Percentiles rank a stretch among this genome's conserved stretches.
These are phyloP conservation scores for Echeneis naucrates DNA, from an alignment of 2,797 vertebrate species.

Conservation along the genomic window DNA sequence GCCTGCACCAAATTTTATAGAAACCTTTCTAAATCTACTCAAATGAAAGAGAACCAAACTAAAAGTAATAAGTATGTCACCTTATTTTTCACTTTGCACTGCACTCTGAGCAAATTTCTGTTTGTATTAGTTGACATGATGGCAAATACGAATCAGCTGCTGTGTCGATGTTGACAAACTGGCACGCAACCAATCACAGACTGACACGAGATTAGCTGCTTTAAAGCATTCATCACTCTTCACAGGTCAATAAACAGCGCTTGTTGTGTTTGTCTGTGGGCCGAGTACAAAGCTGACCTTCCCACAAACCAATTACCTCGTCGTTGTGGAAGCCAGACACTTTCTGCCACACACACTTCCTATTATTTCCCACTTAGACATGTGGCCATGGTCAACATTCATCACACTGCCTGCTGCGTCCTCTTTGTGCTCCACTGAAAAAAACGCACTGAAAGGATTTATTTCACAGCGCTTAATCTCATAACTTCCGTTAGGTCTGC, in stretches of 20 bases:
- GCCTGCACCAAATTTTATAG: not conserved
- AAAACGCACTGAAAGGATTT: not conserved
- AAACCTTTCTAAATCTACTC: not conserved
- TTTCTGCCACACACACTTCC: constrained; percentile 20
- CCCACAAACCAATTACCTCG: constrained; percentile 41
- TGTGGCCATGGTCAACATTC: not conserved
- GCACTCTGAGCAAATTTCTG: not conserved
- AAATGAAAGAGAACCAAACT: not conserved
- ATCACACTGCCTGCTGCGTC: constrained; percentile 29
- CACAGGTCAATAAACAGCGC: constrained; percentile 42
- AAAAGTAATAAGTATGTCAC: not conserved
- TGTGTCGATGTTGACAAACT: constrained; percentile 22
- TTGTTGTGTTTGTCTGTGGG: constrained; percentile 28
- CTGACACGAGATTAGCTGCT: constrained; percentile 42
- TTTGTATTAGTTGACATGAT: constrained; percentile 6
- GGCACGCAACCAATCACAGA: not conserved
- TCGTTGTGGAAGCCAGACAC: constrained; percentile 18
- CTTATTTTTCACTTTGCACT: too few species aligned
- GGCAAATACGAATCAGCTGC: constrained; percentile 25
- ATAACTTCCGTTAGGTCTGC: not conserved
- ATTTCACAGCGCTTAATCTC: constrained; percentile 5
- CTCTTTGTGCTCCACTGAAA: not conserved
- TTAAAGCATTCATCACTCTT: constrained; percentile 35
- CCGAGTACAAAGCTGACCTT: constrained; percentile 44
- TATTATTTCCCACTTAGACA: constrained; percentile 31